Base-by-base conservation (phyloP, 2,888 invertebrate species). In the Eudasyphora cyanicolor region DNA sequence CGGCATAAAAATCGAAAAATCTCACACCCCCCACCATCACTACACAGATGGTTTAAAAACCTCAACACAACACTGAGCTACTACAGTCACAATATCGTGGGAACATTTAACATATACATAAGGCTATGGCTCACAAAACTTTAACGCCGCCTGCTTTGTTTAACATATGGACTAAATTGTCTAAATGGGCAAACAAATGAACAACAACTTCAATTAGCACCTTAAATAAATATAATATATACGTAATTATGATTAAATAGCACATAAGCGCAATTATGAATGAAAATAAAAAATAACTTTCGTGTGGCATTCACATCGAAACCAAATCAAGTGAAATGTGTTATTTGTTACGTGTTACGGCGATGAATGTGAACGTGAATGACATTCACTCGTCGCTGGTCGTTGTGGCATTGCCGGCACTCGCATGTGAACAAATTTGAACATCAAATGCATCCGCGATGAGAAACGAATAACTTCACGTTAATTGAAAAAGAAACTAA, bases 161-260 rank as follows among this genome's bases (percentile, higher is more conserved):
- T n/a, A n/a, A n/a, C n/a, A n/a, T n/a, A n/a, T n/a, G n/a, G n/a
- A n/a, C n/a, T n/a, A n/a, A 45, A 45, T 45, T 45, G 45, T 5
- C n/a, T 45, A 45, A 45, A n/a, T 45, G n/a, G 14, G 45, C 45
- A 45, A n/a, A 45, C 45, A 45, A 45, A n/a, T 45, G 14, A 57
- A 57, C 10, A 57, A 54, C 54, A 57, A 67, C 69, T 38, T 62
- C 79, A 79, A 82, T 82, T 79, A 82, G 60, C 82, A 82, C 82
- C 82, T 82, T 71, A 73, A 60, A 79, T 73, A 79, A 82, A 82
- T 73, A 64, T 64, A 79, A 76, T 57, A n/a, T n/a, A n/a, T n/a
- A n/a, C n/a, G n/a, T n/a, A 76, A 79, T 79, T 19, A 82, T 51
- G 71, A 32, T 79, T 79, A 79, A 79, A 76, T 71, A 67, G 73